These are phyloP conservation scores for Melanotaenia pygmaea DNA, from an alignment of 2,797 vertebrate species.

Conservation along the genomic window DNA sequence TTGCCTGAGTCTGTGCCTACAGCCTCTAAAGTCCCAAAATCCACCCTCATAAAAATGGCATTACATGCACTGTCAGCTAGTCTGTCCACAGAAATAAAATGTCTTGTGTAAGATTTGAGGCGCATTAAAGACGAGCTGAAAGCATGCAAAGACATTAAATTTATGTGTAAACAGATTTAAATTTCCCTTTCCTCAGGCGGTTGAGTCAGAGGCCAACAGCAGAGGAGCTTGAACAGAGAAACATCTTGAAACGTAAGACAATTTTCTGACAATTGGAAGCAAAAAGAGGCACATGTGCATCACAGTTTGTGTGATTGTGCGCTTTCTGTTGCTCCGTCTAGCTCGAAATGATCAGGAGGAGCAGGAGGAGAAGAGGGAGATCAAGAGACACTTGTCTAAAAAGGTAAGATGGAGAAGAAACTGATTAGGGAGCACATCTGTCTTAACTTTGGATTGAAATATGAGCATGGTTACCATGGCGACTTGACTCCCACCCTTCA, in stretches of 20 bases:
- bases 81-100: constrained; percentile 8
- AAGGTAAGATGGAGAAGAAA: constrained; percentile 86
- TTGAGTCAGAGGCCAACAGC: constrained; percentile 96
- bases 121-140: constrained; percentile 11
- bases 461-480: constrained; percentile 34
- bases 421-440: constrained; percentile 8
- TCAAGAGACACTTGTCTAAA: constrained; percentile 92
- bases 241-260: constrained; percentile 97
- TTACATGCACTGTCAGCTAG: constrained; percentile 1
- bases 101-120: not conserved
- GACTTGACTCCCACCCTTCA: constrained; percentile 19
- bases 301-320: not conserved
- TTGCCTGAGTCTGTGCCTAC: not conserved
- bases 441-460: not conserved
- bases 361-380: constrained; percentile 96
- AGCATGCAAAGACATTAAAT: not conserved
- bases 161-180: constrained; percentile 25
- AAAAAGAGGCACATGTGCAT: not conserved
- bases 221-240: constrained; percentile 97
- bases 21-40: constrained; percentile 22
- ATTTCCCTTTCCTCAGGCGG: constrained; percentile 86
- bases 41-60: constrained; percentile 10
- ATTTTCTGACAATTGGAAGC: not conserved
- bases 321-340: constrained; percentile 67
- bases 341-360: constrained; percentile 97